Evolutionary conservation across 1,140 invertebrate genomes (phyloP).

Genomic region (Megathymus violae): DNA sequence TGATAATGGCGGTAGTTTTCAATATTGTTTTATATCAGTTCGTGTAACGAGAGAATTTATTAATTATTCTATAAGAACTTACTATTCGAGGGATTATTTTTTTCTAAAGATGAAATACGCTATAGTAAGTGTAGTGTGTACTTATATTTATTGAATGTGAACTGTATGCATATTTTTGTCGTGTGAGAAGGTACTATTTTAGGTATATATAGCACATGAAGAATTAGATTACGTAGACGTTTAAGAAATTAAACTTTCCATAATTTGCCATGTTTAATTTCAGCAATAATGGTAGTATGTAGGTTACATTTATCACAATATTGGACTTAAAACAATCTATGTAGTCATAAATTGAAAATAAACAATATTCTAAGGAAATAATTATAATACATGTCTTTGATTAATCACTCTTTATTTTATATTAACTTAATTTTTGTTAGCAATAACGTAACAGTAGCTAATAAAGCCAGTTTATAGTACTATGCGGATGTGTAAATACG

Average conservation of each 20-base stretch:
- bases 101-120: not conserved
- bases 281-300: conserved; percentile 3
- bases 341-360: too few relatives aligned
- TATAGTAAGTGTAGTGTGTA: not conserved
- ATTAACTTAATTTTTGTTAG: too few relatives aligned
- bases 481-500: too few relatives aligned
- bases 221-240: conserved; percentile 8
- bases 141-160: conserved; percentile 18
- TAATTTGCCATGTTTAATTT: conserved; percentile 77
- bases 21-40: conserved; percentile 5
- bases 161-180: conserved; percentile 3
- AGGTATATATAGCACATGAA: conserved; percentile 7
- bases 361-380: too few relatives aligned
- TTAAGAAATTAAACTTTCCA: conserved; percentile 77
- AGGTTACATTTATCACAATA: not conserved
- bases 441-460: too few relatives aligned
- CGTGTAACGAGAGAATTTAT: not conserved
- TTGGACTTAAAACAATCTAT: too few relatives aligned
- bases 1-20: conserved; percentile 8
- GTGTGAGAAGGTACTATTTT: not conserved
- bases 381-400: too few relatives aligned
- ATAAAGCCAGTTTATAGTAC: too few relatives aligned
- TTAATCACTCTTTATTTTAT: too few relatives aligned
- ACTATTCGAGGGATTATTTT: not conserved
- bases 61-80: not conserved